Evolutionary conservation across 2,888 invertebrate species (phyloP).

Genomic region (Agonum fuliginosum): DNA sequence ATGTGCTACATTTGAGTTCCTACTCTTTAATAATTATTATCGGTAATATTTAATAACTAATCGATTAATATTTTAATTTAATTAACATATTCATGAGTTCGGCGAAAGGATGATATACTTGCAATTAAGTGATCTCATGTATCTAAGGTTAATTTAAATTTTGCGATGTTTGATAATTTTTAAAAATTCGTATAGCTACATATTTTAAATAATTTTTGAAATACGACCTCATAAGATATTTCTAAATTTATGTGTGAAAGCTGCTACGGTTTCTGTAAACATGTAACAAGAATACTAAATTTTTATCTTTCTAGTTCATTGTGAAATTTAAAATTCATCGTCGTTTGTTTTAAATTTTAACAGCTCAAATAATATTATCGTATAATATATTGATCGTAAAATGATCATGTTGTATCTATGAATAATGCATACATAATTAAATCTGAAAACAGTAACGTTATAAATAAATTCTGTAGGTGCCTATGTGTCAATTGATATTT

Average conservation of each 20-base stretch:
- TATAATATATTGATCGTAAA: not conserved
- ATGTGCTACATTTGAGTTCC: not conserved
- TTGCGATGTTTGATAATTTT: not conserved
- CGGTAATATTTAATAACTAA: not conserved
- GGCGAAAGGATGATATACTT: conserved; percentile 2
- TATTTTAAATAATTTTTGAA: not conserved
- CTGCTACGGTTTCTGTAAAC: not conserved
- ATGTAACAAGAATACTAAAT: not conserved
- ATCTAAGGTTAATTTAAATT: conserved; percentile 4
- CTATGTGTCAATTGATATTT: no score
- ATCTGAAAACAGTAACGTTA: no score
- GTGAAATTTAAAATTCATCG: no score
- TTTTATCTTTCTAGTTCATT: not conserved
- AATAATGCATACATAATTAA: no score
- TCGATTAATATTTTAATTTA: not conserved
- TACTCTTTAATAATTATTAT: not conserved
- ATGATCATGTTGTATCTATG: not conserved
- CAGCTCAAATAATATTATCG: not conserved
- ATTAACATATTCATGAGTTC: conserved; percentile 13
- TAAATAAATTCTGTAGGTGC: no score
- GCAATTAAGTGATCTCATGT: conserved; percentile 8
- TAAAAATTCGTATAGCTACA: not conserved
- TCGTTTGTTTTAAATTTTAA: not conserved
- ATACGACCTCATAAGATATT: not conserved
- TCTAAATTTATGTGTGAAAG: not conserved